Base-by-base conservation (phyloP, 2,888 invertebrate genomes). In the Chaitophorus viminalis region DNA sequence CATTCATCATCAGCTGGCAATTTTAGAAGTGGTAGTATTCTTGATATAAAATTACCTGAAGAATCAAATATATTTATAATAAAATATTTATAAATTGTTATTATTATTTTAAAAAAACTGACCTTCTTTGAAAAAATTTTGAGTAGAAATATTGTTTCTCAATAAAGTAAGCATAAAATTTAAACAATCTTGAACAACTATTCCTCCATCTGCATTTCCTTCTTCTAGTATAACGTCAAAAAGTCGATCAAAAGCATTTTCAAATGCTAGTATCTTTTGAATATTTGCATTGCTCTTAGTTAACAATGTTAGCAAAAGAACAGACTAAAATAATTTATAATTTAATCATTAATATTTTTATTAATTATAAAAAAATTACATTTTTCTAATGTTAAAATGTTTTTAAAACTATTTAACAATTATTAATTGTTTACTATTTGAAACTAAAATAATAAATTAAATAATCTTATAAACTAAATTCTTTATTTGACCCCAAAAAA, bases 191-290 rank as follows among this genome's bases (percentile, higher is more conserved):
- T 99, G 99, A 0, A 99, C 99, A 0, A 99, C 97, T 86, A 99
- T 98, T 89, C 98, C 98, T 78, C 98, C 99, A 91, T 98, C 97
- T 1, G 97, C 95, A 90, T 95, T 96, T 6, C 98, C 98, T 92
- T 99, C 99, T 88, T 96, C 95, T 3, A 93, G 93, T 21, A 99
- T 96, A 18, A 99, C 98, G 91, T 98, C 97, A 90, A 99, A 96
- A 52, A 99, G 93, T 90, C 96, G 94, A 92, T 99, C 99, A 91
- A 99, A 99, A 0, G 98, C 98, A 92, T 99, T 99, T 92, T 99
- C 99, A 91, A 99, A 99, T 0, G 99, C 99, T 0, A 99, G 98
- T 90, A 99, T 99, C 92, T 99, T 99, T 92, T 99, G 99, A 90
- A 99, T 98, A 91, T 98, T 99, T 0, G 98, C 96, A 92, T 99